These are phyloP conservation scores for Ethmia dodecea DNA, from an alignment of 2,888 invertebrate genomes.

Conservation along the genomic window DNA sequence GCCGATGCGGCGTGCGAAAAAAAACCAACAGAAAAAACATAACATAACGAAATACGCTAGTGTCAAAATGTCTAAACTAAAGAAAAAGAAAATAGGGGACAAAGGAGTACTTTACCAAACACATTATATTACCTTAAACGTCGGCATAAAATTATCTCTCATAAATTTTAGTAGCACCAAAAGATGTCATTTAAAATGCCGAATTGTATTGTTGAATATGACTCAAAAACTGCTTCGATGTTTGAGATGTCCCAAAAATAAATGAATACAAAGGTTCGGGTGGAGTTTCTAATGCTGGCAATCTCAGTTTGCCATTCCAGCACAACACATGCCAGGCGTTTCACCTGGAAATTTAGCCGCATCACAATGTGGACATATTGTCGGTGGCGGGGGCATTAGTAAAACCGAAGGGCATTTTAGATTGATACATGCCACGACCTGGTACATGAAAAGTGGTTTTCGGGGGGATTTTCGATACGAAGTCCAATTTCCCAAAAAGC, in stretches of 20 bases:
- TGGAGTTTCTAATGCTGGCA: slow-evolving; percentile 21
- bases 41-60: too few relatives aligned
- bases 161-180: slow-evolving; percentile 27
- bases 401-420: too few relatives aligned
- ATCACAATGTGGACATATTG: slow-evolving; percentile 24
- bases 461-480: too few relatives aligned
- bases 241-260: slow-evolving; percentile 14
- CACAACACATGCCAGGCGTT: slow-evolving; percentile 30
- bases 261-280: slow-evolving; percentile 17
- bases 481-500: too few relatives aligned
- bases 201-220: slow-evolving; percentile 29
- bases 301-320: slow-evolving; percentile 28
- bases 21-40: too few relatives aligned
- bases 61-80: too few relatives aligned
- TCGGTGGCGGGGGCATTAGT: too few relatives aligned
- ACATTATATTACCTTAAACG: slow-evolving; percentile 23
- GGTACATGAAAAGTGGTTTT: too few relatives aligned
- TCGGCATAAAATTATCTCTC: slow-evolving; percentile 25
- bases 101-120: slow-evolving; percentile 1
- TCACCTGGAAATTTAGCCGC: slow-evolving; percentile 30
- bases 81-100: too few relatives aligned
- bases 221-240: slow-evolving; percentile 25
- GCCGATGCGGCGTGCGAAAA: too few relatives aligned
- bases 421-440: too few relatives aligned
- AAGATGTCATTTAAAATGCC: slow-evolving; percentile 34